A percentile compares a stretch with the other conserved stretches of the same genome.
Conservation (phyloP, 2,888 invertebrate species). For the Drosophila aldrichi region DNA sequence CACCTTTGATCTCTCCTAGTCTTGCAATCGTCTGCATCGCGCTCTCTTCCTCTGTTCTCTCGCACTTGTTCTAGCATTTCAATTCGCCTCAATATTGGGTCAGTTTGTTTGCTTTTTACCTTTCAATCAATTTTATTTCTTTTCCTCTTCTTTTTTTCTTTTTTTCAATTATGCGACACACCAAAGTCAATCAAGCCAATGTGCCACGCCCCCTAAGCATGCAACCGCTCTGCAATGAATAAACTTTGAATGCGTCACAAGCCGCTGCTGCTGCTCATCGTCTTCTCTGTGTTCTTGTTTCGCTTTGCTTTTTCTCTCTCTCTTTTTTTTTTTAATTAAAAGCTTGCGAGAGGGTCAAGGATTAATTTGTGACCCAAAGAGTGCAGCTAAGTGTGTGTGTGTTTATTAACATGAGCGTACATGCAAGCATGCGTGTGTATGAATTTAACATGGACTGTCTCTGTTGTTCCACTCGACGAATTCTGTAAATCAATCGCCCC, state of each 20-base stretch:
- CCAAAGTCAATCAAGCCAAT: constrained; percentile 49
- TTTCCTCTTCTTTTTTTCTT: background rate
- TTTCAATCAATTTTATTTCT: constrained; percentile 55
- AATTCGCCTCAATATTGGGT: constrained; percentile 12
- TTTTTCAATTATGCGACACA: constrained; percentile 54
- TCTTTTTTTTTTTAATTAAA: constrained; percentile 58
- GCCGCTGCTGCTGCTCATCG: background rate
- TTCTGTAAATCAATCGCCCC: constrained; percentile 34
- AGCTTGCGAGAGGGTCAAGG: constrained; percentile 72
- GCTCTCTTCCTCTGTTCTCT: background rate
- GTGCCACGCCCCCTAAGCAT: constrained; percentile 36
- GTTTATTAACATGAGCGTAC: background rate
- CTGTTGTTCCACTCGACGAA: constrained; percentile 37
- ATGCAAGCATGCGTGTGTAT: background rate
- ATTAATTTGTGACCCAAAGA: constrained; percentile 74
- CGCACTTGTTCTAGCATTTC: background rate
- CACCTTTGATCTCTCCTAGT: background rate
- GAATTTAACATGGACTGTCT: constrained; percentile 18
- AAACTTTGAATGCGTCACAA: constrained; percentile 58
- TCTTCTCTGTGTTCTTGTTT: background rate
- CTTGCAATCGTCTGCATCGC: background rate
- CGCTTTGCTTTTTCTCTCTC: background rate
- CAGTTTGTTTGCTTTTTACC: constrained; percentile 40
- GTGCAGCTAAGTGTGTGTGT: constrained; percentile 14
- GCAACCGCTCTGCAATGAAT: constrained; percentile 18